Evolutionary conservation across 2,888 invertebrate genomes (phyloP), one percentile per base, ranked within the genome.

Genomic region (Theretra japonica): DNA sequence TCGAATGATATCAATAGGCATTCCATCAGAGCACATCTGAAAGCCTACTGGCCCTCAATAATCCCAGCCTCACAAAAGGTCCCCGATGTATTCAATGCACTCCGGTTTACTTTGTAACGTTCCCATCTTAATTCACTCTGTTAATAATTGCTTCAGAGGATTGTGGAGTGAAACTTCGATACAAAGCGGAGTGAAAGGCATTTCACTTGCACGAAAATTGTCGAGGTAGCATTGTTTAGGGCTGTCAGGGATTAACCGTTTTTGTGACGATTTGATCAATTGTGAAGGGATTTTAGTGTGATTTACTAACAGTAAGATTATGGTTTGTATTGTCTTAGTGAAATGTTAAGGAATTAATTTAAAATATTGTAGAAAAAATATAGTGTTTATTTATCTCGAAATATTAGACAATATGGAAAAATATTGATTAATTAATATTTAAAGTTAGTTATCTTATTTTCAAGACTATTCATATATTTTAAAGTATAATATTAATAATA

Each of bases 71-170:
- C 48, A 65, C 65, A 48, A 65, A 65, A 65, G 58, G 58, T 25
- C 53, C n/a, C n/a, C 58, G 58, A 5, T 17, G 25, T 41, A 33
- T 33, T 21, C 33, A 65, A 48, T 65, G 65, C 65, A 65, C 41
- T 65, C 17, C 48, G 23, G 65, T 65, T 65, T 48, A 65, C 65
- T 65, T 48, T 60, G 60, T 65, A 41, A 65, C 48, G 65, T 65
- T 23, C 21, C 17, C 23, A 48, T 65, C 65, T 48, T 65, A 65
- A 65, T 65, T 48, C 17, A 48, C 41, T 65, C 65, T 23, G 23
- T 65, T 65, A 41, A 65, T 65, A 48, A 41, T 23, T 58, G 23
- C 41, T 65, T 41, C 4, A 65, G 65, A 41, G 65, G 65, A 65
- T 7, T 65, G 23, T 23, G 62, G 41, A 41, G 21, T 65, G 41